Conservation (phyloP, 2,113 vertebrate genomes). For the Ceratotherium simum region DNA sequence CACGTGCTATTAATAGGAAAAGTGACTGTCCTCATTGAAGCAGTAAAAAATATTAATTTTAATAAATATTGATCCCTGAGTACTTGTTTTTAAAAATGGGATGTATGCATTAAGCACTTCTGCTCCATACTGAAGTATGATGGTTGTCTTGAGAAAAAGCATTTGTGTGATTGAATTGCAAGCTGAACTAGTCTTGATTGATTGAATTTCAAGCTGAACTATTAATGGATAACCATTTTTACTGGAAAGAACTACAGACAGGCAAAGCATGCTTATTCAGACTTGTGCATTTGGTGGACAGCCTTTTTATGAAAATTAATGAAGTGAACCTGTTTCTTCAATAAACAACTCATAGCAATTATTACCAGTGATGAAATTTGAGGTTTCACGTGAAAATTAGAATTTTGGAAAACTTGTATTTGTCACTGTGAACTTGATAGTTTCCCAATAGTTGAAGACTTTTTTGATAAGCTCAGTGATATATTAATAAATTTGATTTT, state of each 20-base stretch:
- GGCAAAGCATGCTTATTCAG: background rate
- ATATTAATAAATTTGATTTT: background rate
- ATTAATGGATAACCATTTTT: background rate
- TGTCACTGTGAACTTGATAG: background rate
- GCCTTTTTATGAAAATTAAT: background rate
- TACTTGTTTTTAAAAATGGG: constrained; percentile 11
- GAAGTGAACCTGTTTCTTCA: background rate
- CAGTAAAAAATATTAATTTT: background rate
- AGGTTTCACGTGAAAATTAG: background rate
- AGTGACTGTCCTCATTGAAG: background rate
- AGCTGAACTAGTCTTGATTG: background rate
- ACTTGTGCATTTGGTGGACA: background rate
- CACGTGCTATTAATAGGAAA: background rate
- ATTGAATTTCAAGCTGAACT: background rate
- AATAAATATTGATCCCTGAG: background rate
- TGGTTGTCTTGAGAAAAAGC: background rate
- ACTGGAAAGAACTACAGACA: background rate
- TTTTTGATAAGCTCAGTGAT: background rate
- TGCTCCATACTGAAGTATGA: background rate
- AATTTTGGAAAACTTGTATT: constrained; percentile 38
- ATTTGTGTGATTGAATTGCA: background rate
- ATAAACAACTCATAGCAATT: background rate
- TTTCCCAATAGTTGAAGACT: background rate
- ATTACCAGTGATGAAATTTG: background rate
- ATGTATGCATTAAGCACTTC: background rate